Evolutionary conservation across 1,140 invertebrate species (phyloP).

Genomic region (Lethrus apterus): DNA sequence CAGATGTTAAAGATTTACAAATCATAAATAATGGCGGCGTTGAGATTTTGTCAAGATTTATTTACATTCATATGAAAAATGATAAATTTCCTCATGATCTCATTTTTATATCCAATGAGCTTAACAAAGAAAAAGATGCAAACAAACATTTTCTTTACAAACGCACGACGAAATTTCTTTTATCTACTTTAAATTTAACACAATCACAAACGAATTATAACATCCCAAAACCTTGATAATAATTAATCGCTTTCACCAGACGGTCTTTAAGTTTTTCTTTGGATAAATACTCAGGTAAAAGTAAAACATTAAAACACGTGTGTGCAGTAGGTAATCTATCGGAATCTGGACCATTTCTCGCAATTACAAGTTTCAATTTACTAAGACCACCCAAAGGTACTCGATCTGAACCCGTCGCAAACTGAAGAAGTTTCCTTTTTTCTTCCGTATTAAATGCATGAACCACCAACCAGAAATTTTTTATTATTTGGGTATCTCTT

Average conservation of each 20-base stretch:
- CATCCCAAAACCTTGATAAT: constrained; percentile 82
- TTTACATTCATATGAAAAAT: no score
- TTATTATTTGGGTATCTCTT: constrained; percentile 72
- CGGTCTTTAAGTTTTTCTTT: constrained; percentile 80
- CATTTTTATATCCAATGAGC: no score
- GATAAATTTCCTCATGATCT: no score
- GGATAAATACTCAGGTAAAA: constrained; percentile 81
- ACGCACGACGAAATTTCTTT: background rate
- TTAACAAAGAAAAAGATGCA: no score
- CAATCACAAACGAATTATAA: constrained; percentile 50
- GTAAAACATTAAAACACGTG: constrained; percentile 93
- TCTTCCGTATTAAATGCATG: constrained; percentile 73
- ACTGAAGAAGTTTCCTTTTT: constrained; percentile 86
- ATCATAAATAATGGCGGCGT: no score
- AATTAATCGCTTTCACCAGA: constrained; percentile 84
- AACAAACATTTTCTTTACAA: constrained; percentile 28
- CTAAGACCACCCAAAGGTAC: constrained; percentile 91
- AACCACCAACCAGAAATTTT: constrained; percentile 93
- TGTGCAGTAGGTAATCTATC: constrained; percentile 78
- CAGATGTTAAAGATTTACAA: no score
- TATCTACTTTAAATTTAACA: no score
- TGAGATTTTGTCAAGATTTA: no score
- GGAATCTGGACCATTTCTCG: constrained; percentile 69
- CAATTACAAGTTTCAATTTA: constrained; percentile 76
- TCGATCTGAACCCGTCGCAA: constrained; percentile 89